Evolutionary conservation across 2,113 vertebrate genomes (phyloP).

Genomic region (Ceyx margarethae): DNA sequence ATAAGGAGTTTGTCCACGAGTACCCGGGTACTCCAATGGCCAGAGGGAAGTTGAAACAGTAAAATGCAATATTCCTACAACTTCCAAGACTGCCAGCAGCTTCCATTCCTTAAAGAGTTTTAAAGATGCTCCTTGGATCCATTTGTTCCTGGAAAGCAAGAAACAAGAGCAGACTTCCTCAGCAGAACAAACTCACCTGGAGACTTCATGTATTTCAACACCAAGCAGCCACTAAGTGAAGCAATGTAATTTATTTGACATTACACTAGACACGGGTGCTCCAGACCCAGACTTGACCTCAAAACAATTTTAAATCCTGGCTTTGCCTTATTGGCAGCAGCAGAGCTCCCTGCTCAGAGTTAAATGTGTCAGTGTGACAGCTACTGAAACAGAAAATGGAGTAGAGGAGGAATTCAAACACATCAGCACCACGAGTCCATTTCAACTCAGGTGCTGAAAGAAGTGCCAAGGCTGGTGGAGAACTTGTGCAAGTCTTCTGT

Average conservation of each 20-base stretch:
- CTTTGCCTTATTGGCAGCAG: background rate
- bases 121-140: background rate
- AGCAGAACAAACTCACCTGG: background rate
- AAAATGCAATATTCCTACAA: background rate
- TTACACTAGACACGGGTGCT: constrained; percentile 13
- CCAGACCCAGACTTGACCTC: constrained; percentile 28
- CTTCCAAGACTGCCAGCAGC: background rate
- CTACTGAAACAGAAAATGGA: background rate
- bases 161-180: background rate
- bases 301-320: constrained; percentile 8
- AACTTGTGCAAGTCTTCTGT: background rate
- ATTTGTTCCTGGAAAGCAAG: background rate
- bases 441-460: background rate
- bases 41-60: background rate
- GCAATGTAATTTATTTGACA: constrained; percentile 53
- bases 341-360: background rate
- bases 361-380: background rate
- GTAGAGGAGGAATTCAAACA: background rate
- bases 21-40: background rate
- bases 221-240: constrained; percentile 42
- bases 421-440: background rate
- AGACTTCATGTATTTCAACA: background rate
- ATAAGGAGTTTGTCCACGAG: background rate
- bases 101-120: background rate
- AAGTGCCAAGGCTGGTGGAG: background rate